phyloP scores from a whole-genome alignment of 2,888 invertebrate genomes.

The Ypsolopha sequella region DNA sequence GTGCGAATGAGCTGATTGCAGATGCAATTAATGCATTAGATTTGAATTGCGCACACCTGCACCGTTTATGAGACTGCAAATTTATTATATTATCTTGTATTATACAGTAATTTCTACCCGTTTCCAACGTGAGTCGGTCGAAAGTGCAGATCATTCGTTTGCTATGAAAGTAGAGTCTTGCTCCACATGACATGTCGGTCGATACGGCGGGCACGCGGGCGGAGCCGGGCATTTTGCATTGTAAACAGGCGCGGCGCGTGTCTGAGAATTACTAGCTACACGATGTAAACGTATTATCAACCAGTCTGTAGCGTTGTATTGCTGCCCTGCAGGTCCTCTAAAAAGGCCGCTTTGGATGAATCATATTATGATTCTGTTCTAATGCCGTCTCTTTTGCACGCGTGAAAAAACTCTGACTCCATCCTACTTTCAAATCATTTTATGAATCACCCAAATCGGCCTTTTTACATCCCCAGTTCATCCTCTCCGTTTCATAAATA shows the following conservation, averaged over 20 bases:
- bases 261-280: slow-evolving; percentile 26
- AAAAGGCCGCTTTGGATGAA: too few species aligned
- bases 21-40: slow-evolving; percentile 3
- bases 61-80: not conserved
- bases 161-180: slow-evolving; percentile 61
- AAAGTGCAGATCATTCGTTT: slow-evolving; percentile 44
- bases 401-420: too few species aligned
- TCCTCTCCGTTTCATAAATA: too few species aligned
- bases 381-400: too few species aligned
- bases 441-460: too few species aligned
- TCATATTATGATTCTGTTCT: too few species aligned
- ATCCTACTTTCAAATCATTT: too few species aligned
- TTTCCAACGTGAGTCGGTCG: slow-evolving; percentile 20
- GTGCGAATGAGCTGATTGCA: not conserved
- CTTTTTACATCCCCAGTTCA: too few species aligned
- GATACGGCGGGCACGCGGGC: slow-evolving; percentile 17
- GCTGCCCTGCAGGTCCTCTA: too few species aligned
- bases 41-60: slow-evolving; percentile 1
- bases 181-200: slow-evolving; percentile 64
- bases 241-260: slow-evolving; percentile 31
- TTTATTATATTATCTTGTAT: not conserved
- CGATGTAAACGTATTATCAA: slow-evolving; percentile 4
- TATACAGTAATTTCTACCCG: not conserved
- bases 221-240: slow-evolving; percentile 32
- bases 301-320: too few species aligned